Conservation (phyloP, 2,888 invertebrate genomes). For the Conus canariensis region DNA sequence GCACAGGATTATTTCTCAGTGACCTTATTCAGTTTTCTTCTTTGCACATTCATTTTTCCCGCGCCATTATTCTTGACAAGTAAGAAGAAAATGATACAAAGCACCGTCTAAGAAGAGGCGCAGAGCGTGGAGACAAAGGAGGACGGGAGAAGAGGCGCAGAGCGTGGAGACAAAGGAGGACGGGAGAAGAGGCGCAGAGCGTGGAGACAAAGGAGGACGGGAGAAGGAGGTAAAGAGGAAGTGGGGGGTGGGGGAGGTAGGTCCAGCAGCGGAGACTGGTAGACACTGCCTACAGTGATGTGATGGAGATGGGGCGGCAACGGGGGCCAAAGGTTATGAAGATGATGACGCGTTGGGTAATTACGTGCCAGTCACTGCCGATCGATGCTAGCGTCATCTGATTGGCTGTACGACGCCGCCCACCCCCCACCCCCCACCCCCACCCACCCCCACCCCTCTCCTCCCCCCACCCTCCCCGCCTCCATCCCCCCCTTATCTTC, state of each 20-base stretch:
- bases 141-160: too few relatives aligned
- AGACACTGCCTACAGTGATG: too few relatives aligned
- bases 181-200: background rate
- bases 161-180: too few relatives aligned
- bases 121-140: too few relatives aligned
- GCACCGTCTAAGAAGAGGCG: too few relatives aligned
- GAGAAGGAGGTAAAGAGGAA: background rate
- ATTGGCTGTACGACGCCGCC: background rate
- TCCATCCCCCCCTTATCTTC: background rate
- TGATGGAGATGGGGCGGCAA: too few relatives aligned
- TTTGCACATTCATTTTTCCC: background rate
- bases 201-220: background rate
- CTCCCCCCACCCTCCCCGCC: background rate
- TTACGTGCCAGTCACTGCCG: background rate
- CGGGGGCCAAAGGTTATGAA: background rate
- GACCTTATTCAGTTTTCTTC: too few relatives aligned
- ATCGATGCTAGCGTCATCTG: background rate
- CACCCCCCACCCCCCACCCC: background rate
- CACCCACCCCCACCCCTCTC: background rate
- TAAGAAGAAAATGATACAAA: too few relatives aligned
- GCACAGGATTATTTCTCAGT: too few relatives aligned
- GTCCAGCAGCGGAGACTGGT: background rate
- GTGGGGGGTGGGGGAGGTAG: background rate
- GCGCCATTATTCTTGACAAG: too few relatives aligned
- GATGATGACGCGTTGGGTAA: slow-evolving; percentile 12